phyloP scores from a whole-genome alignment of 1,140 invertebrate species.

The Sitobion miscanthi region DNA sequence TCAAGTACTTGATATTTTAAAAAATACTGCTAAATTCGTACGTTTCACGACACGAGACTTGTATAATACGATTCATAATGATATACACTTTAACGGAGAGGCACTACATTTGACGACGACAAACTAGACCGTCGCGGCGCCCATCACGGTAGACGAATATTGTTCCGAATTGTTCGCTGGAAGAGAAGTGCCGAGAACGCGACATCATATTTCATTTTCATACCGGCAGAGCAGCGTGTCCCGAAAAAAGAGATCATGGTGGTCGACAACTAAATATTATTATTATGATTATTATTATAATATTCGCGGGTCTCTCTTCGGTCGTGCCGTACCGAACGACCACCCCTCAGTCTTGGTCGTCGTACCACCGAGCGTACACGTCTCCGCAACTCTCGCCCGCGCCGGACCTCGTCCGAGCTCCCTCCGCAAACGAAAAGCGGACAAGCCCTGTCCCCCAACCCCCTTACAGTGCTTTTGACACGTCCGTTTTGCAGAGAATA shows the following conservation, averaged over 20 bases:
- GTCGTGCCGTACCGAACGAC: neutral
- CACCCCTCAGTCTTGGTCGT: neutral
- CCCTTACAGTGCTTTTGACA: neutral
- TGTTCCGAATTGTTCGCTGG: neutral
- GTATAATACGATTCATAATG: neutral
- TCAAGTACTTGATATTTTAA: neutral
- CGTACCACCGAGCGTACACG: neutral
- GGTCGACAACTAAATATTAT: neutral
- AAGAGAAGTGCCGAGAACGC: neutral
- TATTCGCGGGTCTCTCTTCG: no score
- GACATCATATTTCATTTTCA: neutral
- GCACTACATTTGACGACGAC: neutral
- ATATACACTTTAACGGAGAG: neutral
- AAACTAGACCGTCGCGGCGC: neutral
- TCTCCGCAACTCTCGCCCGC: neutral
- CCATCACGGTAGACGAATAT: neutral
- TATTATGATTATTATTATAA: neutral
- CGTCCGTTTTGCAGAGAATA: neutral
- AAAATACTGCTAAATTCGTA: neutral
- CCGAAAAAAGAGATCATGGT: neutral
- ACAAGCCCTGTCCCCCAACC: neutral
- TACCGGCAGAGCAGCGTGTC: neutral
- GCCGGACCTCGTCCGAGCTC: neutral
- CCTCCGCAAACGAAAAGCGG: neutral
- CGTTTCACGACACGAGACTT: neutral